Base-by-base conservation (phyloP, 2,113 vertebrate species). In the Anguilla rostrata region DNA sequence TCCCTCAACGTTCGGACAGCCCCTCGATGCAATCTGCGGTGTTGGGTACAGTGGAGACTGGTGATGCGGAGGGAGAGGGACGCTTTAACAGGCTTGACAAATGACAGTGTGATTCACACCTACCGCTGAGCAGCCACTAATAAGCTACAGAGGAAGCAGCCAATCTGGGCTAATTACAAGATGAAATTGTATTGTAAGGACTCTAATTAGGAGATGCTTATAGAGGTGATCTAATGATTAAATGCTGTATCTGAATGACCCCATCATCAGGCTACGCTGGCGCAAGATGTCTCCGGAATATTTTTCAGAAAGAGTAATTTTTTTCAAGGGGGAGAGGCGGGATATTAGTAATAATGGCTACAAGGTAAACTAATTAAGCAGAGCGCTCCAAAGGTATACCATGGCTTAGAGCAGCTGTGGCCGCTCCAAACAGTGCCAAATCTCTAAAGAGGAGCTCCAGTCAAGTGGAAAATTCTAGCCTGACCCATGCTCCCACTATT, bases 311-410 rank as follows among this genome's bases (percentile, higher is more conserved):
- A 96, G 94, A 94, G 95, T 95, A 94, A 26, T 82, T 82, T 86
- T 95, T 95, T 94, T 95, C 90, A 87, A 93, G 91, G 92, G 93
- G 94, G 92, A 92, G 94, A 95, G 94, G 94, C 94, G 92, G 96
- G 94, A 95, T 96, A 96, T 97, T 96, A 97, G 95, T 96, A 96
- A 97, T 97, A 97, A 98, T 97, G 96, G 96, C 96, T 97, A 96
- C 93, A 97, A 98, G 96, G 97, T 98, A 98, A 98, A 98, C 97
- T 97, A 97, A 99, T 99, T 99, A 99, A 94, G 95, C 85, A 95
- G 93, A 95, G 95, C 93, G 95, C 95, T 97, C 95, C 94, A 92
- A 94, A 97, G 96, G 96, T 97, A 96, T 92, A 95, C 94, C 94
- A 93, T 93, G 91, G 95, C 95, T 95, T 94, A 93, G 93, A 96